phyloP scores from a whole-genome alignment of 2,113 vertebrate species.

The Morone chrysops region DNA sequence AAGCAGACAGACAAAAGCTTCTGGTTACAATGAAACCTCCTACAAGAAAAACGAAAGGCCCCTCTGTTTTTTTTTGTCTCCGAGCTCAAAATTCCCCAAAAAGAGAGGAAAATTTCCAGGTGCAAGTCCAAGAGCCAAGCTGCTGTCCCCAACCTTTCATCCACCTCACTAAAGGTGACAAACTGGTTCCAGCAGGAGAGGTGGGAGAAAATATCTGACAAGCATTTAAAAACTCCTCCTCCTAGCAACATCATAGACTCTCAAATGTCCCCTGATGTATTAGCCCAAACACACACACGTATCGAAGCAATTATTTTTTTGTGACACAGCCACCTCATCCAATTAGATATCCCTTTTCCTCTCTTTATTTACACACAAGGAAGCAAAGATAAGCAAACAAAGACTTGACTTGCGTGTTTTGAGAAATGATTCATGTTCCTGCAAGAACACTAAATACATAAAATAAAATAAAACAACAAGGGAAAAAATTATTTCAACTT shows the following conservation, averaged over 20 bases:
- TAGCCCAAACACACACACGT: constrained; percentile 28
- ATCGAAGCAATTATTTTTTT: constrained; percentile 25
- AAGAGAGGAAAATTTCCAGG: constrained; percentile 27
- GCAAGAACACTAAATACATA: neutral
- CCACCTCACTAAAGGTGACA: constrained; percentile 31
- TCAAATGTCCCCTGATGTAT: constrained; percentile 33
- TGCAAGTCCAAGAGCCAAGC: constrained; percentile 33
- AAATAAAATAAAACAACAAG: constrained; percentile 3
- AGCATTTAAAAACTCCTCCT: constrained; percentile 62
- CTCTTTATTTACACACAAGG: neutral
- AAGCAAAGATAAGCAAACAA: neutral
- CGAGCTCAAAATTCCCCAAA: constrained; percentile 10
- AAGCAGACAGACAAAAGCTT: constrained; percentile 26
- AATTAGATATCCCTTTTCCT: neutral
- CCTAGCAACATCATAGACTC: constrained; percentile 58
- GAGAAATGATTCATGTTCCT: neutral
- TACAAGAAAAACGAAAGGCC: neutral
- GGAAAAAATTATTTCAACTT: neutral
- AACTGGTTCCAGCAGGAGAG: constrained; percentile 35
- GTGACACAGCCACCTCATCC: neutral
- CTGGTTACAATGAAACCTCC: constrained; percentile 37
- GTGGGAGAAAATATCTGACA: constrained; percentile 30
- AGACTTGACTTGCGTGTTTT: neutral
- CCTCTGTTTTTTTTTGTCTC: neutral
- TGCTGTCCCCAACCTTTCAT: constrained; percentile 1